Conservation (phyloP, 2,797 vertebrate species). For the Choloepus didactylus region DNA sequence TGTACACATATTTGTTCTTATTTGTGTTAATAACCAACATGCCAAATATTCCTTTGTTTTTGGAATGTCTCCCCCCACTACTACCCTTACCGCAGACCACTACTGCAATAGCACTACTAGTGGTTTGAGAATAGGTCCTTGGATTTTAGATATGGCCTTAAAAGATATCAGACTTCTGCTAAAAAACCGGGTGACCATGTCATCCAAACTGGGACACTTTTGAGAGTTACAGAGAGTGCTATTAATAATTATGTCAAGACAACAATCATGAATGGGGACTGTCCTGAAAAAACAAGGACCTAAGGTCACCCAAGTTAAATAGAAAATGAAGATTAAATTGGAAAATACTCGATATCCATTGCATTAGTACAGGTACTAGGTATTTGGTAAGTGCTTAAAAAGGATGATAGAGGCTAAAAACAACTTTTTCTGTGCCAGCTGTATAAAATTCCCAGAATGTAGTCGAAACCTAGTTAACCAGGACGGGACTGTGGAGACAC, state of each 20-base stretch:
- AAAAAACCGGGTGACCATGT: conserved; percentile 58
- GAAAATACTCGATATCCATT: conserved; percentile 40
- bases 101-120: background rate
- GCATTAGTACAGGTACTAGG: background rate
- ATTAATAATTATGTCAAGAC: conserved; percentile 51
- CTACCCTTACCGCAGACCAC: background rate
- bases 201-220: conserved; percentile 39
- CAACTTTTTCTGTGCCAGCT: conserved; percentile 7
- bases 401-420: background rate
- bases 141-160: conserved; percentile 49
- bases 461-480: background rate
- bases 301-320: conserved; percentile 30
- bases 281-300: conserved; percentile 55
- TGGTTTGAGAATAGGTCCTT: conserved; percentile 39
- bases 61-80: background rate
- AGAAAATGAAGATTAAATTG: conserved; percentile 47
- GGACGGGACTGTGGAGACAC: background rate
- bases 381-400: background rate
- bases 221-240: conserved; percentile 49
- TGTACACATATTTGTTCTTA: background rate
- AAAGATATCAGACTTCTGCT: conserved; percentile 60
- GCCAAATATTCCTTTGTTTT: conserved; percentile 31
- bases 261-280: background rate
- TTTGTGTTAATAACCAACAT: conserved; percentile 38
- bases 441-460: conserved; percentile 51